Conservation (phyloP, 2,888 invertebrate genomes). For the Lacanobia wlatinum region DNA sequence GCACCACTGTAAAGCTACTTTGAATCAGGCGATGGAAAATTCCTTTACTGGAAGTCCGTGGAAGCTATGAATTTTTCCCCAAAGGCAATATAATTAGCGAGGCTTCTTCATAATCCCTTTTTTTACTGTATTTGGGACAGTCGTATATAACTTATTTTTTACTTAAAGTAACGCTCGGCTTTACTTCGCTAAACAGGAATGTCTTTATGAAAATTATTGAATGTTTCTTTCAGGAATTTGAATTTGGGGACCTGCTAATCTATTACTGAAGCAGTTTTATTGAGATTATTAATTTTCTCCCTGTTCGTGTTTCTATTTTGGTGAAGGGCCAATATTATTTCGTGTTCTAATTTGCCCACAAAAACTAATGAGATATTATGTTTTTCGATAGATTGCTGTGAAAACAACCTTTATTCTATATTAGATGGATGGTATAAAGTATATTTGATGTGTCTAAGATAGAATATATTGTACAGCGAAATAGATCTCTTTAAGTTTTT, state of each 20-base stretch:
- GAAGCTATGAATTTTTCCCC: constrained; percentile 62
- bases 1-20: constrained; percentile 81
- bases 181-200: constrained; percentile 8
- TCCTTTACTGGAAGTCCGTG: constrained; percentile 68
- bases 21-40: constrained; percentile 80
- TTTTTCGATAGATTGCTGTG: constrained; percentile 22
- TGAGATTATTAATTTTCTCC: neutral
- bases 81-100: constrained; percentile 58
- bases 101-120: constrained; percentile 51
- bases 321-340: constrained; percentile 7
- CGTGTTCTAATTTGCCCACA: neutral
- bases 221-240: constrained; percentile 5
- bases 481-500: no score
- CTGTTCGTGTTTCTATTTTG: constrained; percentile 5
- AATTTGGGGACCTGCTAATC: neutral
- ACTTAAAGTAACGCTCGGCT: constrained; percentile 14
- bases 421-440: no score
- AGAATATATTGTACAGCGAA: no score
- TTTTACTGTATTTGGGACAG: constrained; percentile 42
- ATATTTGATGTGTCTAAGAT: no score
- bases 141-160: constrained; percentile 31
- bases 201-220: constrained; percentile 18
- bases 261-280: neutral
- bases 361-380: constrained; percentile 3
- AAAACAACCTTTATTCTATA: no score